These are phyloP conservation scores for Druon quercuslanigerum DNA, from an alignment of 1,140 invertebrate genomes.

Conservation along the genomic window DNA sequence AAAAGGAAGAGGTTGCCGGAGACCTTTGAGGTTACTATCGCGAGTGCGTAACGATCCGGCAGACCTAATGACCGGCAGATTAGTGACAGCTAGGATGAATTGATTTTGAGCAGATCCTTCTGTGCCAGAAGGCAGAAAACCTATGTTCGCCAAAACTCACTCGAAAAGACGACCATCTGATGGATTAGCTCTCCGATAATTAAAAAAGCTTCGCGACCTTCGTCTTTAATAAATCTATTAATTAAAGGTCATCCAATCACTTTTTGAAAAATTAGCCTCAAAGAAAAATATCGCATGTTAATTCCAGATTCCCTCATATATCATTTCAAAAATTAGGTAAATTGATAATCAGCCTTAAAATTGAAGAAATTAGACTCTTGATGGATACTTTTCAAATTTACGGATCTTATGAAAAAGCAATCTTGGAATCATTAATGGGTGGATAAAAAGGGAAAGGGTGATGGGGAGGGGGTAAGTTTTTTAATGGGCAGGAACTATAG, in stretches of 20 bases:
- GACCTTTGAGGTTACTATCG: constrained; percentile 43
- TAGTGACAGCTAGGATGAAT: constrained; percentile 53
- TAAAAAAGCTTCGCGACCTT: constrained; percentile 49
- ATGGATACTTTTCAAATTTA: neutral
- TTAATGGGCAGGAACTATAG: constrained; percentile 35
- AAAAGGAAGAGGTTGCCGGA: constrained; percentile 31
- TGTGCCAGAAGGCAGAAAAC: constrained; percentile 53
- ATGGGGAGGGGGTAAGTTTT: constrained; percentile 23
- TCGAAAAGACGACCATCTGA: constrained; percentile 48
- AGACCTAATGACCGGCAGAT: constrained; percentile 57
- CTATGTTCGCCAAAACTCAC: neutral
- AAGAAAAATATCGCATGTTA: no score
- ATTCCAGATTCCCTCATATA: no score
- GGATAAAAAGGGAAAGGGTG: constrained; percentile 29
- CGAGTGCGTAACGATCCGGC: constrained; percentile 54
- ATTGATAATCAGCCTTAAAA: no score
- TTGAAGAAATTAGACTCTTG: neutral
- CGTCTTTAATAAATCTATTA: constrained; percentile 38
- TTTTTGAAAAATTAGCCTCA: no score
- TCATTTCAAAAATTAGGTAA: no score
- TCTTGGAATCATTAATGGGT: constrained; percentile 31
- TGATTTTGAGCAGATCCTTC: constrained; percentile 46
- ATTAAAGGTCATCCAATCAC: neutral
- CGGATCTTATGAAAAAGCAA: constrained; percentile 26
- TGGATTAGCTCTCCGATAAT: constrained; percentile 60